phyloP scores from a whole-genome alignment of 2,797 vertebrate species.

The Furcifer pardalis region DNA sequence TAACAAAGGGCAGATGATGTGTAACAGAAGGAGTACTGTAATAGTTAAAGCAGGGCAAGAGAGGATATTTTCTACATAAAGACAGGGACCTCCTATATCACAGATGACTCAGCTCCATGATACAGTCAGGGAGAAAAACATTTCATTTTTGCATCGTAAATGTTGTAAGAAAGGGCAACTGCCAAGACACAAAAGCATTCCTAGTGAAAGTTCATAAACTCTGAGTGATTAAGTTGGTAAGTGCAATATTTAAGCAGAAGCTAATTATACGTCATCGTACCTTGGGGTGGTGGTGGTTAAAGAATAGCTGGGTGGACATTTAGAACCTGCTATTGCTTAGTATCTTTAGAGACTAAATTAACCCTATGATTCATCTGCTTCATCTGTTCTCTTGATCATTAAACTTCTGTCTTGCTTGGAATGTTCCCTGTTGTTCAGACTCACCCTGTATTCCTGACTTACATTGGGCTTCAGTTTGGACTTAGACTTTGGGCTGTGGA shows the following conservation, averaged over 20 bases:
- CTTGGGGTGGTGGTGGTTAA: constrained; percentile 41
- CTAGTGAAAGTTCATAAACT: constrained; percentile 5
- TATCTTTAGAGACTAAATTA: constrained; percentile 35
- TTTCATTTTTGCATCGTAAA: constrained; percentile 32
- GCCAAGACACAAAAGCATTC: constrained; percentile 19
- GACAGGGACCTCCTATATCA: constrained; percentile 13
- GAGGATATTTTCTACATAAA: not conserved
- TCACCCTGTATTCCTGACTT: no score
- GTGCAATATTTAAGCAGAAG: constrained; percentile 55
- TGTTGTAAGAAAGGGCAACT: constrained; percentile 22
- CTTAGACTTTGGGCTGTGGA: no score
- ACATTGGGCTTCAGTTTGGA: no score
- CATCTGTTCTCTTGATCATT: no score
- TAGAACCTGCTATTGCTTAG: constrained; percentile 29
- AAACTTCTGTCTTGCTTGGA: no score
- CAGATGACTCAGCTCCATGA: no score
- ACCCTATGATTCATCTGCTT: no score
- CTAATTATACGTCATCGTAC: constrained; percentile 55
- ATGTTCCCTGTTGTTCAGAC: no score
- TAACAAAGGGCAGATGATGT: not conserved
- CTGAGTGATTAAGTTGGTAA: constrained; percentile 43
- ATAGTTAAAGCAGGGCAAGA: not conserved
- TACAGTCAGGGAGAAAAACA: no score
- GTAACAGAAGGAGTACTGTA: not conserved
- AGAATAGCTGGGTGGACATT: constrained; percentile 24